Percentiles rank a stretch among this genome's conserved stretches.
Conservation (phyloP, 1,140 invertebrate species). For the Apis laboriosa region DNA sequence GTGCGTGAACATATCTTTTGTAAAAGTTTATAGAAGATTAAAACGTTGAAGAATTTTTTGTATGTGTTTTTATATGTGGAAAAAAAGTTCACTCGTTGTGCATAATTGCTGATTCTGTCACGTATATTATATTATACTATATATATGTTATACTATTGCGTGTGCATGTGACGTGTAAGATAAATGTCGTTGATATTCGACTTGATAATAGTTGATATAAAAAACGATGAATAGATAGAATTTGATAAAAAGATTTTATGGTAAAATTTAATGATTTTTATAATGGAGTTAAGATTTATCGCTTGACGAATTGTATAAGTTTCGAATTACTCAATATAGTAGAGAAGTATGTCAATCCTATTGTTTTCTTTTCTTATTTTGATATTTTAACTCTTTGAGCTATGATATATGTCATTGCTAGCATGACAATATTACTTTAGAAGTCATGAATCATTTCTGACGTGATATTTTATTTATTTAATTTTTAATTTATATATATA, state of each 20-base stretch:
- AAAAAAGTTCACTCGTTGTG: neutral
- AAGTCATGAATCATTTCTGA: neutral
- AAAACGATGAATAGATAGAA: neutral
- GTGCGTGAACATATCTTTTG: neutral
- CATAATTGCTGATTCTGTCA: slow-evolving; percentile 15
- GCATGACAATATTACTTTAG: neutral
- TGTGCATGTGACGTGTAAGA: neutral
- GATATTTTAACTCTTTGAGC: neutral
- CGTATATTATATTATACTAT: neutral
- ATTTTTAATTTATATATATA: neutral
- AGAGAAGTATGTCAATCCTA: too few relatives aligned
- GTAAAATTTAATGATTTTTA: neutral
- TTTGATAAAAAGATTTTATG: too few relatives aligned
- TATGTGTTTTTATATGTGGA: neutral
- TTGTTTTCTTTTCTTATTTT: neutral
- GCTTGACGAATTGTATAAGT: too few relatives aligned
- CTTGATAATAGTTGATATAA: neutral
- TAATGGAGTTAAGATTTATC: too few relatives aligned
- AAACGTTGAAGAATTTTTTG: neutral
- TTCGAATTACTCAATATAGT: too few relatives aligned
- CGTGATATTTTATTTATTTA: neutral
- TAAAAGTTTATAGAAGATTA: neutral
- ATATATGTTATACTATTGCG: slow-evolving; percentile 21
- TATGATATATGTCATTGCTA: neutral
- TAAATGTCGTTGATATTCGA: slow-evolving; percentile 18